Base-by-base conservation (phyloP, 2,113 vertebrate genomes). In the Myiagra hebetior region DNA sequence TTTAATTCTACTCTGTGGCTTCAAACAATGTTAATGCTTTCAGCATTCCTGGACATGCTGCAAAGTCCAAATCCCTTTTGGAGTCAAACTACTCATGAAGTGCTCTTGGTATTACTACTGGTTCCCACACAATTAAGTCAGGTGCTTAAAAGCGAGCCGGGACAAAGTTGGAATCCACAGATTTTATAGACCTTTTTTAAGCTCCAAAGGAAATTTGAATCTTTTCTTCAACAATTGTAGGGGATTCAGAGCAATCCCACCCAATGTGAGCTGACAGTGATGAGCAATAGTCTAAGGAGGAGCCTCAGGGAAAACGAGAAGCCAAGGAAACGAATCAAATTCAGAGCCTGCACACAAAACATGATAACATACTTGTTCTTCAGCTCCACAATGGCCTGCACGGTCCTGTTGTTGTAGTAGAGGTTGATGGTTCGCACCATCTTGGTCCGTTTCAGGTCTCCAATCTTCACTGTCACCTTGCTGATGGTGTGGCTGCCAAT, bases 401-500 rank as follows among this genome's bases (percentile, higher is more conserved):
- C 99, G 0, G 99, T 99, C 82, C 99, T 98, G 98, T 99, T 99
- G 98, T 99, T 99, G 97, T 99, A 99, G 95, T 99, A 99, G 28
- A 99, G 98, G 96, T 99, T 99, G 97, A 99, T 99, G 49, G 99
- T 99, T 62, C 99, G 98, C 91, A 99, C 99, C 99, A 99, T 99
- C 98, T 99, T 99, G 90, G 99, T 99, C 68, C 99, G 98, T 96
- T 99, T 99, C 76, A 99, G 98, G 96, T 99, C 99, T 7, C 99
- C 99, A 6, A 99, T 99, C 97, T 99, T 99, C 95, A 99, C 99
- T 0, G 99, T 99, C 85, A 99, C 99, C 96, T 99, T 99, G 98
- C 99, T 99, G 98, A 99, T 99, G 94, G 99, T 99, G 96, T 99
- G 99, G 97, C 99, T 99, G 95, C 99, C 99, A 7, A 99, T 99